phyloP scores from a whole-genome alignment of 2,113 vertebrate species.

The Ceyx cyanopectus region DNA sequence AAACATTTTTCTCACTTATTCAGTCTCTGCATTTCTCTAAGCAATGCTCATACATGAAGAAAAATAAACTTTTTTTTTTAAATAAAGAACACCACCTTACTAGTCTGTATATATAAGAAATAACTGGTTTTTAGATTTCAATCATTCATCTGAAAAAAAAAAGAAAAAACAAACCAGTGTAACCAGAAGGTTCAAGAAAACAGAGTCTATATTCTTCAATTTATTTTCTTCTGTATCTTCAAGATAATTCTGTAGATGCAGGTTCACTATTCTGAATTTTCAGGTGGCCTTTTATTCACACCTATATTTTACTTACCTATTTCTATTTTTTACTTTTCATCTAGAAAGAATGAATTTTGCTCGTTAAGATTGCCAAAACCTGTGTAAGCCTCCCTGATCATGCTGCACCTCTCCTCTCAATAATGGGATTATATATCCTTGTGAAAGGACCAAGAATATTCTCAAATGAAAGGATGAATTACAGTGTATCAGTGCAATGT shows the following conservation, averaged over 20 bases:
- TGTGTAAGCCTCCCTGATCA: background rate
- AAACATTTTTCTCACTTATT: background rate
- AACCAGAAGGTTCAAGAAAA: background rate
- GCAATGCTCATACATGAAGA: background rate
- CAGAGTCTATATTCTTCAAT: fast-evolving
- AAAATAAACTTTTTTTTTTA: background rate
- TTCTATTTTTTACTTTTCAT: background rate
- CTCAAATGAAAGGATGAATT: background rate
- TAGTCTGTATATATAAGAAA: background rate
- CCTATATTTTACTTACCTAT: background rate
- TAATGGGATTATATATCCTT: background rate
- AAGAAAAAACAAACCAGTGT: background rate
- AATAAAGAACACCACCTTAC: background rate
- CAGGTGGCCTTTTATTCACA: background rate
- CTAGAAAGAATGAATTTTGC: background rate
- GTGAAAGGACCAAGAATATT: background rate
- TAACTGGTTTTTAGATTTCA: background rate
- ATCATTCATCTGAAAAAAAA: background rate
- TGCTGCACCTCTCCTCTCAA: background rate
- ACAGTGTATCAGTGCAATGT: background rate
- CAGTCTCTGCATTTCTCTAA: background rate
- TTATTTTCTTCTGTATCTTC: background rate
- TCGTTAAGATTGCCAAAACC: background rate
- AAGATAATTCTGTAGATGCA: background rate
- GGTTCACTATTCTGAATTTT: background rate